Base-by-base conservation (phyloP, 64 coral and sea anemone species). In the Cladopsammia gracilis region DNA sequence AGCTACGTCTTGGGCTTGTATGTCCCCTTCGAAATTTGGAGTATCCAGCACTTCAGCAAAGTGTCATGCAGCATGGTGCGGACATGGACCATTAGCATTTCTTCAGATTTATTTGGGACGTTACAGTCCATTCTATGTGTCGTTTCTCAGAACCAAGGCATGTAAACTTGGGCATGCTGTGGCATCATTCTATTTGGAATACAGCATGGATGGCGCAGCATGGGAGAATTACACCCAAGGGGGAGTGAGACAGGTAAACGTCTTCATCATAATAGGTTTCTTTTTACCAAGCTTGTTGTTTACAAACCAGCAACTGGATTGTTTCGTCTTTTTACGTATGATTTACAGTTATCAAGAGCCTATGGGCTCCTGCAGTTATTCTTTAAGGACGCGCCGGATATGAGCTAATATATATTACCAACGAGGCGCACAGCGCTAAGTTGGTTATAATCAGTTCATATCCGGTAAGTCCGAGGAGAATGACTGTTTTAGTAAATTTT, bases 1-100 rank as follows among this genome's bases (percentile, higher is more conserved):
- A 6, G 80, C 80, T 14, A 11, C 9, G 9, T 66, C 58, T 12
- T 84, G 80, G 80, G 44, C 19, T 13, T 84, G 80, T 67, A 66
- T 24, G 44, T 68, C 45, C 10, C 46, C 60, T 14, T 19, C 80
- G 13, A 6, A 1, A 0, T 67, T 84, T 12, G 62, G 10, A 34
- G 44, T 5, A 9, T 16, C 43, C 15, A 3, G 7, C 6, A 0
- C 8, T 0, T 4, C 1, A 0, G 15, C 10, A 4, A 66, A 66
- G 20, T 84, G 80, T 16, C 45, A 84, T 20, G 62, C 80, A 11
- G 80, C 62, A 11, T 84, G 80, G 80, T 84, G 80, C 24, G 80
- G 80, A 12, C 44, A 18, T 7, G 60, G 60, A 2, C 20, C 80
- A 5, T 14, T 20, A 5, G 1, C 61, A 4, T 84, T 42, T n/a